These are phyloP conservation scores for Amniataba percoides DNA, from an alignment of 2,797 vertebrate genomes.

Conservation along the genomic window DNA sequence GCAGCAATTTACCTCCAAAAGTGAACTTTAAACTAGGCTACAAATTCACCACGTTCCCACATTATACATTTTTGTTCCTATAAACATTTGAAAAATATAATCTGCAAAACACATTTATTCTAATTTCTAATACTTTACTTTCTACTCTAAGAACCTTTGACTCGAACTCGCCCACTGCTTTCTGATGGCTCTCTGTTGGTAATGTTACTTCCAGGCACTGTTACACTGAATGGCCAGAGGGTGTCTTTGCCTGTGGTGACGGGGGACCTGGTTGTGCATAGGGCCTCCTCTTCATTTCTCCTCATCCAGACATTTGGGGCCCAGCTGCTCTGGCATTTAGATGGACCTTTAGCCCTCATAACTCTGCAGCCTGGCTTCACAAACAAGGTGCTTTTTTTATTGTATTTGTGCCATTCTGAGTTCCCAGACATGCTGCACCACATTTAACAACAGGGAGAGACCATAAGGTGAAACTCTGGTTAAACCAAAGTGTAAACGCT, in stretches of 20 bases:
- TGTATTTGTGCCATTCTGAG: neutral
- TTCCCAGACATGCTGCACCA: neutral
- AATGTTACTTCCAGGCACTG: conserved; percentile 79
- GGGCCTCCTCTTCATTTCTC: conserved; percentile 89
- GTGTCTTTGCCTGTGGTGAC: conserved; percentile 85
- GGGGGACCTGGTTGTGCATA: conserved; percentile 81
- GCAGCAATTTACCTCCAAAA: neutral
- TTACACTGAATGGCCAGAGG: conserved; percentile 84
- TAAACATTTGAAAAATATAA: neutral
- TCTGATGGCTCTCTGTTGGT: neutral
- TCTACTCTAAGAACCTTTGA: too few relatives aligned
- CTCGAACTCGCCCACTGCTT: neutral
- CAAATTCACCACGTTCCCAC: too few relatives aligned
- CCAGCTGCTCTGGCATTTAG: conserved; percentile 90
- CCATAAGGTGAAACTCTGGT: neutral
- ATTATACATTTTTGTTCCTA: neutral
- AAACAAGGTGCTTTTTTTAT: conserved; percentile 83
- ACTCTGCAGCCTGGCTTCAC: conserved; percentile 90
- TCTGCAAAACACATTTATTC: neutral
- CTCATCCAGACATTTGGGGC: conserved; percentile 87
- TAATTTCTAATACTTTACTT: too few relatives aligned
- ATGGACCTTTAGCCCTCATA: conserved; percentile 85
- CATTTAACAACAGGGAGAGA: neutral
- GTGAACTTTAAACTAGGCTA: neutral
- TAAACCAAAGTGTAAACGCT: conserved; percentile 5